Percentiles rank a stretch among this genome's conserved stretches.
phyloP scores from a whole-genome alignment of 2,113 vertebrate species.

The Festucalex cinctus region DNA sequence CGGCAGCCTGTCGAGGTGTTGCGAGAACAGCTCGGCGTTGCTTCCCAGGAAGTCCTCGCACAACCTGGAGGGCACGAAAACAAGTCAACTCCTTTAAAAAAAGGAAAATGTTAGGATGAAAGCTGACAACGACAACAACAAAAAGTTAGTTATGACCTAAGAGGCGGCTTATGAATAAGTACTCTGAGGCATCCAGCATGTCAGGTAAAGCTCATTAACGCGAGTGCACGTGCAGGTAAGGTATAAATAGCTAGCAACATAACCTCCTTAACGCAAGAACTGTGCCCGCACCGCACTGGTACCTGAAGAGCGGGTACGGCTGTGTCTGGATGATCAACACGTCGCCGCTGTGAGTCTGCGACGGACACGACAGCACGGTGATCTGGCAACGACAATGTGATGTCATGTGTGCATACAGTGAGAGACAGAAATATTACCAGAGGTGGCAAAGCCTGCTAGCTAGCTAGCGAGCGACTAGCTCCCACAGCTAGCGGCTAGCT shows the following conservation, averaged over 20 bases:
- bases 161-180: background rate
- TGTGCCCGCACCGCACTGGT: slow-evolving; percentile 13
- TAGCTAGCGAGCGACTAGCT: no score
- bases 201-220: slow-evolving; percentile 27
- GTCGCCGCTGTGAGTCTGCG: slow-evolving; percentile 79
- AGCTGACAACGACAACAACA: no score
- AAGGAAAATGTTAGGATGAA: no score
- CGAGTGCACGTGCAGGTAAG: background rate
- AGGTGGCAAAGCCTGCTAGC: no score
- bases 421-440: background rate
- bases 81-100: no score
- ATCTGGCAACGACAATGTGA: slow-evolving; percentile 42
- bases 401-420: background rate
- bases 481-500: no score
- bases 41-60: slow-evolving; percentile 85
- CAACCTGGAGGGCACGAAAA: slow-evolving; percentile 64
- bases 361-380: slow-evolving; percentile 52
- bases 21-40: slow-evolving; percentile 70
- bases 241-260: slow-evolving; percentile 4
- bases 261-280: background rate
- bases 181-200: background rate
- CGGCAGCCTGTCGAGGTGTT: slow-evolving; percentile 78
- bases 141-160: background rate
- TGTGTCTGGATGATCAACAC: slow-evolving; percentile 90
- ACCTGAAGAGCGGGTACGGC: slow-evolving; percentile 89